Evolutionary conservation across 2,797 vertebrate species (phyloP).

Genomic region (Labroides dimidiatus): DNA sequence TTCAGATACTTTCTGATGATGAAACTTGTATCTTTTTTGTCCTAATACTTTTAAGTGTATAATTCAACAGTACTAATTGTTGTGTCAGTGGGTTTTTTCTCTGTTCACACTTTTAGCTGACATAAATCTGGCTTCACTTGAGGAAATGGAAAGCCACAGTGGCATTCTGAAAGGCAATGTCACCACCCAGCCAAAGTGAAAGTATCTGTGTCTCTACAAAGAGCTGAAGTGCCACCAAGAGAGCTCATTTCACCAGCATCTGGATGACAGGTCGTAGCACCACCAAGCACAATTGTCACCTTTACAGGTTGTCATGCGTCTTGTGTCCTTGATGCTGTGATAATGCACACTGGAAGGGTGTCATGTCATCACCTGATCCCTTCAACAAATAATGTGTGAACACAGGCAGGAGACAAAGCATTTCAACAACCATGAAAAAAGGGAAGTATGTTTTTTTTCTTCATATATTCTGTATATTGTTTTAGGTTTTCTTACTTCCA

Average conservation of each 20-base stretch:
- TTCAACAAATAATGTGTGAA: conserved; percentile 59
- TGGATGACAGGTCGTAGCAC: conserved; percentile 74
- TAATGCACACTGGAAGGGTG: conserved; percentile 59
- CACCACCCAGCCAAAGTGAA: conserved; percentile 60
- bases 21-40: background rate
- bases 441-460: conserved; percentile 18
- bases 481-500: conserved; percentile 31
- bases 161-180: conserved; percentile 63
- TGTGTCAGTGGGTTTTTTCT: conserved; percentile 65
- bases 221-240: conserved; percentile 59
- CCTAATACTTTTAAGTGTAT: conserved; percentile 16
- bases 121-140: conserved; percentile 63
- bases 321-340: conserved; percentile 67
- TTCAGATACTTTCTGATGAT: background rate
- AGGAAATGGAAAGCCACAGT: conserved; percentile 43
- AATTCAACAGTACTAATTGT: conserved; percentile 69
- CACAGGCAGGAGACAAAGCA: conserved; percentile 22
- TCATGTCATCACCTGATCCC: conserved; percentile 72
- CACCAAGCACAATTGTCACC: conserved; percentile 74
- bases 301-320: conserved; percentile 75
- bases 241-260: conserved; percentile 72
- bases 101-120: conserved; percentile 57
- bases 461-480: background rate
- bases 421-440: conserved; percentile 45
- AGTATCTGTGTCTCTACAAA: conserved; percentile 50